These are phyloP conservation scores for Cottoperca gobio DNA, from an alignment of 2,797 vertebrate species.

Conservation along the genomic window DNA sequence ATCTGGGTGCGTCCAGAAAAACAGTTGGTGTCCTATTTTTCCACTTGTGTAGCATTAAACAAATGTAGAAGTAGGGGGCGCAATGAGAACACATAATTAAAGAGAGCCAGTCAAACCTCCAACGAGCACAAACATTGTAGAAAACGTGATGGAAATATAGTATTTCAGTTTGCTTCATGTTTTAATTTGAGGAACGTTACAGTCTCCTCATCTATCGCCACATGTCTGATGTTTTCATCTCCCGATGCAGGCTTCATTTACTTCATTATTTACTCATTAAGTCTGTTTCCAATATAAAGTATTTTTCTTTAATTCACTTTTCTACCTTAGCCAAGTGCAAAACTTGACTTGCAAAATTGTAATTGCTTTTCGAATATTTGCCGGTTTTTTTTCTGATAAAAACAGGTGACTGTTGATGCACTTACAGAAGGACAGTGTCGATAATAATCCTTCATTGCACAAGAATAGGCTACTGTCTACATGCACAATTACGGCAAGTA, in stretches of 20 bases:
- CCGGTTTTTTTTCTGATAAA: background rate
- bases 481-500: background rate
- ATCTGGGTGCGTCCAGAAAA: background rate
- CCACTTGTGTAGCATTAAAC: background rate
- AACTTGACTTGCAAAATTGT: background rate
- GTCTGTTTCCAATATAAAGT: background rate
- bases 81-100: background rate
- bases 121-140: background rate
- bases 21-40: background rate
- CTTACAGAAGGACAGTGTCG: background rate
- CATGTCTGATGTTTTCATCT: background rate
- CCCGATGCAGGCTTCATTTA: no score
- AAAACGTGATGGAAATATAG: background rate
- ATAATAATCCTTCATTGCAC: background rate
- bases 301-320: background rate
- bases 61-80: background rate
- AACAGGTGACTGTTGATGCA: background rate
- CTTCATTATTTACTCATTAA: no score
- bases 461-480: background rate
- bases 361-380: background rate
- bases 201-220: background rate
- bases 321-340: background rate
- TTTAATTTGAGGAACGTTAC: background rate
- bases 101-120: background rate
- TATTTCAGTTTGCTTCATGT: background rate